Evolutionary conservation across 2,888 invertebrate genomes (phyloP), one percentile per base, ranked within the genome.

Genomic region (Candidula unifasciata): DNA sequence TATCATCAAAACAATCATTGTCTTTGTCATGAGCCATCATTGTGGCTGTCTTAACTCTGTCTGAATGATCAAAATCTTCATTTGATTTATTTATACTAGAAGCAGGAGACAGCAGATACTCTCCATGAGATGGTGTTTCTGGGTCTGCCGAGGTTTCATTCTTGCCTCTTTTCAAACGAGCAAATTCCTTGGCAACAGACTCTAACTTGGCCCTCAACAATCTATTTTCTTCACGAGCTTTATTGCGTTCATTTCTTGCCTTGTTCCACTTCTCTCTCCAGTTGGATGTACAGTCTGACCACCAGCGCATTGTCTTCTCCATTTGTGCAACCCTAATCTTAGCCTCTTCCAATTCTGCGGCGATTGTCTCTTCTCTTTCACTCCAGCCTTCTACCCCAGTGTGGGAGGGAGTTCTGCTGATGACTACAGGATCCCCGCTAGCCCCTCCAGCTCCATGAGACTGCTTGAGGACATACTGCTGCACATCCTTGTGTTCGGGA

Each of bases 261-360:
- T 98, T 96, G 94, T 97, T 97, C 99, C 99, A 99, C 93, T 99
- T 99, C 93, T 97, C 97, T 60, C 97, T 95, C 98, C 98, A 98
- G 93, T 97, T 97, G 0, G 98, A 97, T 0, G 99, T 99, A 93
- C 99, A 99, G 94, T 99, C 99, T 80, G 97, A 98, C 99, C 96
- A 99, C 99, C 99, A 99, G 85, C 98, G 89, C 98, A 99, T 99
- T 0, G 99, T 99, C 94, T 99, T 99, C 94, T 99, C 99, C 99
- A 99, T 99, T 94, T 99, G 99, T 0, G 98, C 96, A 27, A 98
- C 98, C 87, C 99, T 94, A 5, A 98, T 97, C 88, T 98, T 95
- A 0, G 98, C 98, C 92, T 99, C 99, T 92, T 99, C 98, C 88
- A 99, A 94, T 93, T 99, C 99, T 77, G 97, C 95, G 91, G 96